Percentiles rank a stretch among this genome's conserved stretches.
phyloP scores from a whole-genome alignment of 2,113 vertebrate genomes.

The Bettongia penicillata region DNA sequence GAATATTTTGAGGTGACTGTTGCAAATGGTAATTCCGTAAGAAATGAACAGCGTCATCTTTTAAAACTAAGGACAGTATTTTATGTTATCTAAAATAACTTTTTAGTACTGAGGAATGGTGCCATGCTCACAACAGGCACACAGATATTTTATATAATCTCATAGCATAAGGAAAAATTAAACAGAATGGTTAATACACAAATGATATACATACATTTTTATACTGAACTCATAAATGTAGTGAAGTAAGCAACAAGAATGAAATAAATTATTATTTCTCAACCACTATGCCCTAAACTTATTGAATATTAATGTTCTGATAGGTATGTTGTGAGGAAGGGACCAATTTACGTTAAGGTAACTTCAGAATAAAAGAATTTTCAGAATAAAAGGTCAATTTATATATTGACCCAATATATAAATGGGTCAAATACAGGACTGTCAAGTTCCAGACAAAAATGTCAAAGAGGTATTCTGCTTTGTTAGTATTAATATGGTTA shows the following conservation, averaged over 20 bases:
- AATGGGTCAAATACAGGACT: slow-evolving; percentile 25
- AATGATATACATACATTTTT: not conserved
- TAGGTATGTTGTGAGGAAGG: slow-evolving; percentile 26
- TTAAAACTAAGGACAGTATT: slow-evolving; percentile 6
- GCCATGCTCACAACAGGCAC: not conserved
- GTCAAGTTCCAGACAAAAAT: slow-evolving; percentile 33
- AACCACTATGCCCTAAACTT: not conserved
- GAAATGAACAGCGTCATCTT: slow-evolving; percentile 40
- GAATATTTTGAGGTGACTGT: slow-evolving; percentile 41
- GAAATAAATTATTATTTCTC: not conserved
- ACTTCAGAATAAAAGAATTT: slow-evolving; percentile 33
- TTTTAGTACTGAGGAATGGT: slow-evolving; percentile 22
- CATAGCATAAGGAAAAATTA: slow-evolving; percentile 33
- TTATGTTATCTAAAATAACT: slow-evolving; percentile 42
- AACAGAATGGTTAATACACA: slow-evolving; percentile 1
- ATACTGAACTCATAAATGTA: not conserved
- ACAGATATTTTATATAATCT: slow-evolving; percentile 24
- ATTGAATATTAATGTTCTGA: slow-evolving; percentile 39
- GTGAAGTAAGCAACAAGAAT: slow-evolving; percentile 36
- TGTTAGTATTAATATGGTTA: slow-evolving; percentile 44
- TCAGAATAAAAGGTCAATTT: slow-evolving; percentile 43
- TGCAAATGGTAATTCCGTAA: slow-evolving; percentile 31
- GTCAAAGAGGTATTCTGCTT: slow-evolving; percentile 12
- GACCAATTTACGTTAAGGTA: slow-evolving; percentile 41
- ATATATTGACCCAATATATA: slow-evolving; percentile 25